Conservation (phyloP, 2,888 invertebrate species). For the Agrypnus murinus region DNA sequence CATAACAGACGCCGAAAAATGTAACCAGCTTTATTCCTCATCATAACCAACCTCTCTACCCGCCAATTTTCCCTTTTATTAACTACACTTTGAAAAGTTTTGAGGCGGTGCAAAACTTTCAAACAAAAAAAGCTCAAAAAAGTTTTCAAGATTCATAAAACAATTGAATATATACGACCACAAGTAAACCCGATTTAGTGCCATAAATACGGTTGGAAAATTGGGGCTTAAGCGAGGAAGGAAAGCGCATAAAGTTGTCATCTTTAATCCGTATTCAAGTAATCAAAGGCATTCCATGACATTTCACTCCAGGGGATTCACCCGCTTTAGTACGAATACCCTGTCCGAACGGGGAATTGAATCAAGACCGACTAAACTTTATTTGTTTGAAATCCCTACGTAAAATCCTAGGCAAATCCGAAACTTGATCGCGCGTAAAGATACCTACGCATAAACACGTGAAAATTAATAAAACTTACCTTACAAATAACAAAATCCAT, state of each 20-base stretch:
- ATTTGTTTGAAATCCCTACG: conserved; percentile 57
- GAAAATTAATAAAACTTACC: conserved; percentile 54
- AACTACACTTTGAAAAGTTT: conserved; percentile 3
- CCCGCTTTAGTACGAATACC: conserved; percentile 57
- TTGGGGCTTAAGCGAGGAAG: conserved; percentile 49
- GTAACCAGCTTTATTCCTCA: conserved; percentile 8
- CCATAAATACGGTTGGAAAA: conserved; percentile 49
- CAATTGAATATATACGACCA: conserved; percentile 36
- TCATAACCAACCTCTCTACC: not conserved
- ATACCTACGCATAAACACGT: conserved; percentile 37
- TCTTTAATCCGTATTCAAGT: conserved; percentile 60
- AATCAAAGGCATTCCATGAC: conserved; percentile 60
- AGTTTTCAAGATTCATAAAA: conserved; percentile 31
- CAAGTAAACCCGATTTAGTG: conserved; percentile 45
- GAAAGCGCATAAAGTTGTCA: conserved; percentile 60
- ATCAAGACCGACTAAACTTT: conserved; percentile 56
- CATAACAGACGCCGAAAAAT: conserved; percentile 15
- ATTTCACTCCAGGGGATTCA: conserved; percentile 59
- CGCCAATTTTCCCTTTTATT: conserved; percentile 12
- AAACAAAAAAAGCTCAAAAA: conserved; percentile 23
- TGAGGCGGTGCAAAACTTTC: not conserved
- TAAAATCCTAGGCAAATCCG: conserved; percentile 48
- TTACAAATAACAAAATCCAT: conserved; percentile 62
- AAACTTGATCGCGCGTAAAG: conserved; percentile 38
- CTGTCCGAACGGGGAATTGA: conserved; percentile 54